Evolutionary conservation across 2,113 vertebrate genomes (phyloP).

Genomic region (Corythaeola cristata): DNA sequence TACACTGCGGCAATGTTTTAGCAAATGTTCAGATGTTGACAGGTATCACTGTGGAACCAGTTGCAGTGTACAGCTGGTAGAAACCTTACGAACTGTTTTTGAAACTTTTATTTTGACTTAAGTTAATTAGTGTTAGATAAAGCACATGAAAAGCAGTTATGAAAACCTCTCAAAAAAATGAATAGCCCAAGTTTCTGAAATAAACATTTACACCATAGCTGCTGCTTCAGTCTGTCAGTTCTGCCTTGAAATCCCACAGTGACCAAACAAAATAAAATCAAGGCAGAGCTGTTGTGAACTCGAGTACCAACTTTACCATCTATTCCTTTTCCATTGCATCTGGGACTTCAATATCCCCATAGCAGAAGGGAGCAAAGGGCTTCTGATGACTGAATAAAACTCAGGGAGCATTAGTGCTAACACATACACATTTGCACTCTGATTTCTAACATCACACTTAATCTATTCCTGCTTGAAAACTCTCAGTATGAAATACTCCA

Average conservation of each 20-base stretch:
- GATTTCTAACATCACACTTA: background rate
- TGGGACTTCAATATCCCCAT: background rate
- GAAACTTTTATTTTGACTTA: background rate
- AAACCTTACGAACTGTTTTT: background rate
- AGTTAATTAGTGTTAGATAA: background rate
- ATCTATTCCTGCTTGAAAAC: conserved; percentile 10
- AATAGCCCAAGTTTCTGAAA: background rate
- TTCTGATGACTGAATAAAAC: background rate
- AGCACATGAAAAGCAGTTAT: background rate
- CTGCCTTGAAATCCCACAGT: background rate
- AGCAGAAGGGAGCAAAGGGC: conserved; percentile 1
- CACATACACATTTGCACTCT: conserved; percentile 14
- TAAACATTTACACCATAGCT: background rate
- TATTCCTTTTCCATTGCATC: background rate
- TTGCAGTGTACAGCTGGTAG: background rate
- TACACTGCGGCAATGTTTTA: rapidly evolving
- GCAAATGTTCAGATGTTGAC: rapidly evolving
- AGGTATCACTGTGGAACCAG: background rate
- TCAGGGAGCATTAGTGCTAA: background rate
- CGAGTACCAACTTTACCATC: background rate
- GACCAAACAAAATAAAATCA: background rate
- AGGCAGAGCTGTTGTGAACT: background rate
- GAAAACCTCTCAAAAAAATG: background rate
- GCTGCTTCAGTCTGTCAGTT: background rate
- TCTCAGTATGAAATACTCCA: background rate